Base-by-base conservation (phyloP, 1,140 invertebrate species). In the Heliconius himera region DNA sequence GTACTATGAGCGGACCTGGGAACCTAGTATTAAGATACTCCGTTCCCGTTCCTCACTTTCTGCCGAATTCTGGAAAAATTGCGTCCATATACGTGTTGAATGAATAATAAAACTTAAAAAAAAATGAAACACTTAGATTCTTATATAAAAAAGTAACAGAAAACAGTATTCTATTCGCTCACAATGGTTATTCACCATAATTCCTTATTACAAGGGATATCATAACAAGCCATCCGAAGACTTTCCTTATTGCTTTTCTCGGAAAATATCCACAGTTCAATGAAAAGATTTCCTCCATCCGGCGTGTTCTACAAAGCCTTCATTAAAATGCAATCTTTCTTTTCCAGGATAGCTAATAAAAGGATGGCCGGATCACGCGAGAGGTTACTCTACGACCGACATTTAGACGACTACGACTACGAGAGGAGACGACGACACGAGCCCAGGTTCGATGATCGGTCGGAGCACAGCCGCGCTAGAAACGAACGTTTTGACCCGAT, bases 321-420 rank as follows among this genome's bases (percentile, higher is more conserved):
- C 87, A 89, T 90, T 91, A 89, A 90, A 87, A 88, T 84, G 73
- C 83, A 81, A 87, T 87, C 79, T 89, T 87, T 89, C 81, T 84
- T 90, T 82, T 89, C 84, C 89, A 83, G 84, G 82, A 81, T 86
- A 86, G 86, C 84, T 84, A 87, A 89, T 87, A 88, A 86, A 83
- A 91, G 81, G 79, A 93, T 94, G 93, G 93, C 91, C 36, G 93
- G 93, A 38, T 94, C 93, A 82, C 84, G 93, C 36, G 93, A 93
- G 83, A 86, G 88, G 78, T 83, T 93, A 36, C 85, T 94, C 33
- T 89, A 94, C 85, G 90, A 92, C 22, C 87, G 87, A 80, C 87
- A 88, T 71, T 74, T 85, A 74, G 87, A 93, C 51, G 84, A 89
- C 70, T 89, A 91, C 80, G 90, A 91, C 77, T 88, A 87, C 70